Conservation (phyloP, 2,888 invertebrate species). For the Clanis bilineata region DNA sequence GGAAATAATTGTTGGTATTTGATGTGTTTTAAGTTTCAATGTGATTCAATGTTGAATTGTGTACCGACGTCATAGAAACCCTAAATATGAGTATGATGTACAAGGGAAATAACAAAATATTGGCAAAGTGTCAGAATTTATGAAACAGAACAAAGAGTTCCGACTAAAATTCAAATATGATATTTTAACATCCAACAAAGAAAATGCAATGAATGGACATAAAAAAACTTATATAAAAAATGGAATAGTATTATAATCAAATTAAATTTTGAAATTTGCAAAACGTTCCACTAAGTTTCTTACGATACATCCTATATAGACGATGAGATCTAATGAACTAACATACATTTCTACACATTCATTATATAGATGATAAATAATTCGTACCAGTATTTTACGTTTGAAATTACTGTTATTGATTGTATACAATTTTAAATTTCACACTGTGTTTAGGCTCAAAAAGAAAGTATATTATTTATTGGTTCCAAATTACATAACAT, state of each 20-base stretch:
- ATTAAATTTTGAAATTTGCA: not conserved
- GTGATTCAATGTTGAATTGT: no score
- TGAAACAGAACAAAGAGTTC: not conserved
- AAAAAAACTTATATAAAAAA: not conserved
- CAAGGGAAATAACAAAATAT: not conserved
- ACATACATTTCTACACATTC: conserved; percentile 23
- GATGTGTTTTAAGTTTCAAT: not conserved
- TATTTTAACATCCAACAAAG: not conserved
- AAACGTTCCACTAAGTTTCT: not conserved
- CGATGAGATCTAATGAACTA: conserved; percentile 29
- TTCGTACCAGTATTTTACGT: conserved; percentile 31
- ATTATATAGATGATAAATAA: conserved; percentile 25
- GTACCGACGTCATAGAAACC: not conserved
- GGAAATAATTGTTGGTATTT: no score
- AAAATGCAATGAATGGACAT: not conserved
- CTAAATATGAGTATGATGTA: not conserved
- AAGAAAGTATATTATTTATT: no score
- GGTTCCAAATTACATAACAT: no score
- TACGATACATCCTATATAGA: conserved; percentile 23
- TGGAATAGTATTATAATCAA: not conserved
- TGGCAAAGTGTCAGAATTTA: not conserved
- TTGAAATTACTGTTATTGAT: conserved; percentile 19
- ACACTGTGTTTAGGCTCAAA: conserved; percentile 10
- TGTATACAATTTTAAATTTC: conserved; percentile 19
- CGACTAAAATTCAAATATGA: not conserved